Conservation (phyloP, 2,797 vertebrate species). For the Myotis findleyi region DNA sequence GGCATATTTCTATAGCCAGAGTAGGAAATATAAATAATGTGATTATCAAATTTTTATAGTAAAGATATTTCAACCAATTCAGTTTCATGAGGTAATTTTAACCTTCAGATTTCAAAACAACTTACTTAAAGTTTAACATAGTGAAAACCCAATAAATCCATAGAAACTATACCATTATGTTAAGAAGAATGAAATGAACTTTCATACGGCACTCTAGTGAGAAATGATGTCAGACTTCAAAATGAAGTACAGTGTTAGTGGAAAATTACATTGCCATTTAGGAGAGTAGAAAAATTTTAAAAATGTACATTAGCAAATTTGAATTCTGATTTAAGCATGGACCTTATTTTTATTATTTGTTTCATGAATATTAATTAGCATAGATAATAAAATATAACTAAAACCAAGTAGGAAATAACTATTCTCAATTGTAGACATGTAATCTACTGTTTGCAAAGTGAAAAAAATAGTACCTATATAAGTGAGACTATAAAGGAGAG, state of each 20-base stretch:
- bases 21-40: conserved; percentile 12
- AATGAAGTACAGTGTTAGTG: conserved; percentile 47
- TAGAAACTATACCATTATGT: conserved; percentile 54
- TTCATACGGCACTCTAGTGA: conserved; percentile 42
- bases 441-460: background rate
- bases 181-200: conserved; percentile 62
- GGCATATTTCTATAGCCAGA: conserved; percentile 20
- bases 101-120: conserved; percentile 55
- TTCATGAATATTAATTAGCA: conserved; percentile 41
- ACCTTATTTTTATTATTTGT: background rate
- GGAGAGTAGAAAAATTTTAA: background rate
- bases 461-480: background rate
- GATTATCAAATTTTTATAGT: conserved; percentile 30
- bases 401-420: background rate
- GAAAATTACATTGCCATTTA: background rate
- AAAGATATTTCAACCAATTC: conserved; percentile 36
- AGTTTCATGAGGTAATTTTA: conserved; percentile 65
- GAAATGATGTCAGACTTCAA: conserved; percentile 46
- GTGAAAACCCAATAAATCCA: conserved; percentile 53
- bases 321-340: background rate
- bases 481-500: background rate
- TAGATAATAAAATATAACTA: conserved; percentile 25
- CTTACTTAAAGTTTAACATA: conserved; percentile 59
- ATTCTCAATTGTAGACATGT: background rate
- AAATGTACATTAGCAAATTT: too few species aligned